Evolutionary conservation across 1,140 invertebrate species (phyloP), one percentile per base, ranked within the genome.

Genomic region (Eriosoma lanigerum): DNA sequence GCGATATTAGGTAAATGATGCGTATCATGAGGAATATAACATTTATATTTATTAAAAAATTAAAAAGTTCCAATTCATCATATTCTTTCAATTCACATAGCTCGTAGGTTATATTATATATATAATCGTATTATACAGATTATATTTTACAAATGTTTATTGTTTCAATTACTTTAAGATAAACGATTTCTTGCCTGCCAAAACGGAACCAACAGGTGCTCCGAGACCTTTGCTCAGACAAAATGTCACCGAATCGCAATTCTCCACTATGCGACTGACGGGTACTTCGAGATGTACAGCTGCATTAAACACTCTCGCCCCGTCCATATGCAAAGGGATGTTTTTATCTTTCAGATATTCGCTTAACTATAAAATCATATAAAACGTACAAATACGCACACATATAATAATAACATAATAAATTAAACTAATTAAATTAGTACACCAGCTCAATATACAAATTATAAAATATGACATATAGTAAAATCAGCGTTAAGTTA

Each of bases 231-330:
- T 96, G 85, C 93, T 96, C 62, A 96, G 86, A 83, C 94, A 96
- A 75, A 95, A 89, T 17, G 89, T 90, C 0, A 97, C 90, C 2
- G 93, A 93, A 84, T 94, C 93, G 82, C 92, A 93, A 82, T 91
- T 88, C 60, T 89, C 86, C 0, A 89, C 90, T 3, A 98, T 88
- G 38, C 91, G 87, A 48, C 87, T 85, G 0, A 90, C 89, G 0
- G 91, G 85, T 26, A 92, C 87, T 19, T 89, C 88, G 1, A 91
- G 87, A 24, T 89, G 88, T 13, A 91, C 87, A 0, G 91, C 90
- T 1, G 96, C 96, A 86, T 98, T 98, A 87, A 97, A 92, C n/a
- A 98, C 83, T 70, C 97, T 86, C 0, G 97, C 96, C 9, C 97
- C 97, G 85, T 99, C 97, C 90, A 98, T 90, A 85, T 99, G 97